Evolutionary conservation across 2,113 vertebrate genomes (phyloP), one percentile per base, ranked within the genome.

Genomic region (Rhea americana): DNA sequence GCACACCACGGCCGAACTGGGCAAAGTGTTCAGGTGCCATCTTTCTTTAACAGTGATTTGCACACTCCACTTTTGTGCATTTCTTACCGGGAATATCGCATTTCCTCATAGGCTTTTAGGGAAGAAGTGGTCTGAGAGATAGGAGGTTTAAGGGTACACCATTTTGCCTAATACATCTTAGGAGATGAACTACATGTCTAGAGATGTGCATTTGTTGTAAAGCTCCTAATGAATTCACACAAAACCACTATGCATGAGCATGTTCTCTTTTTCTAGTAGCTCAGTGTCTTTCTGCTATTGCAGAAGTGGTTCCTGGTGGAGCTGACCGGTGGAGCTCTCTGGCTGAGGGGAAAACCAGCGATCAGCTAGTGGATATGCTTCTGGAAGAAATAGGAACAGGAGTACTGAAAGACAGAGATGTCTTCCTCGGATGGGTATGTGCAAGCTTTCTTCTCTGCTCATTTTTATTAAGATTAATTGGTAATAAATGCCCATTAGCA

Each of bases 361-460:
- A 97, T 62, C 95, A 98, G 87, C 89, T 98, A 8, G 93, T 98
- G n/a, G 96, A 97, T 8, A 90, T 98, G 8, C 95, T 98, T n/a
- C 89, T 98, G 77, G 97, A 97, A 51, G 97, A 98, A 95, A 93
- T 98, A 51, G 96, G 96, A 37, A 89, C 77, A 22, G 87, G 67
- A 43, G 28, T 71, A 16, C 91, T 97, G 7, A 91, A 78, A 61
- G 96, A 97, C 63, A 97, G 59, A 43, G 93, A 97, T 5, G 95
- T 91, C 91, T 98, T 98, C 87, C 50, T 35, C 41, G 97, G 97
- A 45, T 82, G 91, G 97, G 98, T 98, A 97, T 20, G 82, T 56
- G 15, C 25, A n/a, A 56, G 55, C 25, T 59, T 71, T 62, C 48
- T 50, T 43, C 12, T 9, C 32, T 24, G 35, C 66, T 48, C 28